phyloP scores from a whole-genome alignment of 1,140 invertebrate species.

The Phocides pigmalion region DNA sequence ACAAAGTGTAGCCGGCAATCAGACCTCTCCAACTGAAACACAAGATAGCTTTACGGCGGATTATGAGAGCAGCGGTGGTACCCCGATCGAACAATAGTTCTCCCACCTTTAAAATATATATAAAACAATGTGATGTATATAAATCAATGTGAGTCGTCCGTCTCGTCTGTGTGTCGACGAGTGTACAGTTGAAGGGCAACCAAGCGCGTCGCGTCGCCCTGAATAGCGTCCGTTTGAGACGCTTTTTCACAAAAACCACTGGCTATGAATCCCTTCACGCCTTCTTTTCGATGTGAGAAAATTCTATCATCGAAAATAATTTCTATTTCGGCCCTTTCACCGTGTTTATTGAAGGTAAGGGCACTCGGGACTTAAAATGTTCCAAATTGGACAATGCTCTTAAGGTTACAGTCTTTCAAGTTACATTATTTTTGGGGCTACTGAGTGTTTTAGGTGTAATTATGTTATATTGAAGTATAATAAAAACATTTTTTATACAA shows the following conservation, averaged over 20 bases:
- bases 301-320: slow-evolving; percentile 70
- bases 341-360: slow-evolving; percentile 42
- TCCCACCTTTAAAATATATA: no score
- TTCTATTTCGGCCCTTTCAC: slow-evolving; percentile 54
- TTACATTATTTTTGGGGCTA: not conserved
- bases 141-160: not conserved
- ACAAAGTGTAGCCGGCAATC: no score
- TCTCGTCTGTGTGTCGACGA: slow-evolving; percentile 37
- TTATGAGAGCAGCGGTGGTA: no score
- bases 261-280: slow-evolving; percentile 57
- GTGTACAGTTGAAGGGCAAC: slow-evolving; percentile 47
- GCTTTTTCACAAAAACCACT: slow-evolving; percentile 68
- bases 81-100: no score
- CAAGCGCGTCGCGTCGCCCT: slow-evolving; percentile 50
- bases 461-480: no score
- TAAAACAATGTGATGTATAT: no score
- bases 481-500: no score
- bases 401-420: not conserved
- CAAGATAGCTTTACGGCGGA: no score
- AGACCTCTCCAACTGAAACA: no score
- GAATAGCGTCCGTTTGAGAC: slow-evolving; percentile 56
- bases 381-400: slow-evolving; percentile 37
- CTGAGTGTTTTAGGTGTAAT: no score
- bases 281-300: slow-evolving; percentile 58
- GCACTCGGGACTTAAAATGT: slow-evolving; percentile 41